Evolutionary conservation across 2,797 vertebrate genomes (phyloP).

Genomic region (Babyrousa celebensis): DNA sequence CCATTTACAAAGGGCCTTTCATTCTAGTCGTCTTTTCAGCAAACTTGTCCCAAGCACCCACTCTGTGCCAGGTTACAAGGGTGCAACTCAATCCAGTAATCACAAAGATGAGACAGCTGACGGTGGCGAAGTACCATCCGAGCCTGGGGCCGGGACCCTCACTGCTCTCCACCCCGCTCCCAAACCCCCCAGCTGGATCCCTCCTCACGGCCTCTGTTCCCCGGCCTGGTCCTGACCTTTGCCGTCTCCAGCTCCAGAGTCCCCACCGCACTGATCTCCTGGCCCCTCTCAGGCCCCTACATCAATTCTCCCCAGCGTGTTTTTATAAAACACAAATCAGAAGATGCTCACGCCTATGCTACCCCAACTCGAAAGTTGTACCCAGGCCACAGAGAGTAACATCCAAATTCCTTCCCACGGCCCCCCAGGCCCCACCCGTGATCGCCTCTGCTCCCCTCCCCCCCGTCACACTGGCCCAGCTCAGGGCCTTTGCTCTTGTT

Average conservation of each 20-base stretch:
- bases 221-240: background rate
- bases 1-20: conserved; percentile 59
- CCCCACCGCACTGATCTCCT: background rate
- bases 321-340: background rate
- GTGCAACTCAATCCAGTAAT: too few species aligned
- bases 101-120: background rate
- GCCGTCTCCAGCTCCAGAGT: background rate
- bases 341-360: background rate
- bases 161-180: background rate
- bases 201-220: background rate
- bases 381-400: background rate
- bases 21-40: background rate
- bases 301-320: background rate
- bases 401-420: background rate
- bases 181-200: background rate
- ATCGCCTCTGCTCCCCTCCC: too few species aligned
- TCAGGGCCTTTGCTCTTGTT: background rate
- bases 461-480: accelerated
- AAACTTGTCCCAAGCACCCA: background rate
- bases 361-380: background rate
- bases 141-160: background rate
- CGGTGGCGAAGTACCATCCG: background rate
- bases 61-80: background rate
- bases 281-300: background rate
- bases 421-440: accelerated